phyloP scores from a whole-genome alignment of 2,888 invertebrate species.

The Xylota segnis region DNA sequence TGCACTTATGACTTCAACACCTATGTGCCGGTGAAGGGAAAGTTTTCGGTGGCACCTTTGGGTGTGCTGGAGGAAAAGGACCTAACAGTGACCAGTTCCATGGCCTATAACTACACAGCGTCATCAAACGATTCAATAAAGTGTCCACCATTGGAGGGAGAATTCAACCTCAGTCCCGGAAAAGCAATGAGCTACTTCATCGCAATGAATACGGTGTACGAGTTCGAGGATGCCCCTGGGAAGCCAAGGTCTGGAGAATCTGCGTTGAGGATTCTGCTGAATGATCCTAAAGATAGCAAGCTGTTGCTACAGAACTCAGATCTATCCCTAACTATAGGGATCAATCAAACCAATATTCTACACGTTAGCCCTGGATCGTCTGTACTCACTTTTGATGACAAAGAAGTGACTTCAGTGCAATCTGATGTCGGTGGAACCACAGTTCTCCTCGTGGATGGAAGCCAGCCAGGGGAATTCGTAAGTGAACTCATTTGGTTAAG shows the following conservation, averaged over 20 bases:
- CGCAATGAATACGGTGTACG: constrained; percentile 72
- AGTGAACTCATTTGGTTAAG: constrained; percentile 77
- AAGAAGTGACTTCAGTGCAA: constrained; percentile 79
- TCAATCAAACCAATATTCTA: constrained; percentile 79
- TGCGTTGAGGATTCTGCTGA: constrained; percentile 81
- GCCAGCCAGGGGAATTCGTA: constrained; percentile 82
- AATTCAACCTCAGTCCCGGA: constrained; percentile 79
- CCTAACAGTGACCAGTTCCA: constrained; percentile 80
- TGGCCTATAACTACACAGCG: constrained; percentile 84
- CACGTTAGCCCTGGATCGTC: constrained; percentile 78
- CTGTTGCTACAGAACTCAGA: constrained; percentile 68
- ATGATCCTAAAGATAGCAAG: constrained; percentile 78
- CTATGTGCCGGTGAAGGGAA: constrained; percentile 70
- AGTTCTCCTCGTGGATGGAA: constrained; percentile 85
- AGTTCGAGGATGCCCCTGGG: constrained; percentile 81
- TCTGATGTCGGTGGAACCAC: constrained; percentile 89
- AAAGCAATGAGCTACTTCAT: constrained; percentile 82
- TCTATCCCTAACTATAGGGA: constrained; percentile 46
- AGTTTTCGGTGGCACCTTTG: constrained; percentile 80
- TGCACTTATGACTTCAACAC: constrained; percentile 85
- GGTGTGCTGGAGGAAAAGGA: constrained; percentile 85
- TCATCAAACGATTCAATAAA: constrained; percentile 73
- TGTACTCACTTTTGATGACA: constrained; percentile 77
- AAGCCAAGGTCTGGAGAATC: constrained; percentile 82
- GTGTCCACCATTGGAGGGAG: constrained; percentile 78